These are phyloP conservation scores for Lagodon rhomboides DNA, from an alignment of 2,797 vertebrate genomes.

Conservation along the genomic window DNA sequence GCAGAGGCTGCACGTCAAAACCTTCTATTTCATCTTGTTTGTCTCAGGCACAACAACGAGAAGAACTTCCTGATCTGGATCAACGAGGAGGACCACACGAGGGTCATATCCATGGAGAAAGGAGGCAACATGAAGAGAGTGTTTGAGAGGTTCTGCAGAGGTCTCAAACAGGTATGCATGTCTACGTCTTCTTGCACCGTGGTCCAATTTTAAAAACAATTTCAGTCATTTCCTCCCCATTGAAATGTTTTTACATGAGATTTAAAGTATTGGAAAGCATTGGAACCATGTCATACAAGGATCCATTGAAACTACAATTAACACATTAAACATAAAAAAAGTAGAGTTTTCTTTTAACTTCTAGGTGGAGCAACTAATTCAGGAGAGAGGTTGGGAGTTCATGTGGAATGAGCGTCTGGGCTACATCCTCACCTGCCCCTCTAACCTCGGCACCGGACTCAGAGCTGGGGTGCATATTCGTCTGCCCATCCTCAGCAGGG, in stretches of 20 bases:
- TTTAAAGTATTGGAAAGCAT: not conserved
- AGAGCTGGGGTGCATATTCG: conserved; percentile 92
- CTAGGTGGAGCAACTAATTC: conserved; percentile 93
- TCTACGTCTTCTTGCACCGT: not conserved
- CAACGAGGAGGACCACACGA: conserved; percentile 95
- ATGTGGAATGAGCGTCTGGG: conserved; percentile 95
- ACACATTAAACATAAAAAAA: not conserved
- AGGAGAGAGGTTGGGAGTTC: conserved; percentile 94
- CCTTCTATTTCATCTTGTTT: not conserved
- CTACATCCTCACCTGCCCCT: conserved; percentile 93
- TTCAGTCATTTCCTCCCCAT: not conserved
- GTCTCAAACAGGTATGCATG: conserved; percentile 89
- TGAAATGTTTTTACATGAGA: not conserved
- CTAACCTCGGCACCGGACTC: conserved; percentile 93
- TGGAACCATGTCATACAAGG: not conserved
- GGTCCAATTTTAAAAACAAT: not conserved
- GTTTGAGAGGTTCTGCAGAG: conserved; percentile 94
- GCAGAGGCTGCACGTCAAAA: not conserved
- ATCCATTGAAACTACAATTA: not conserved
- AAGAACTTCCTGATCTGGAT: conserved; percentile 96
- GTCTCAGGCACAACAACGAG: conserved; percentile 91
- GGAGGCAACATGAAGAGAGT: conserved; percentile 96
- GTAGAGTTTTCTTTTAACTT: not conserved
- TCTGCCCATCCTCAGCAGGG: conserved; percentile 91
- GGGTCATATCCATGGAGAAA: conserved; percentile 97